Evolutionary conservation across 2,113 vertebrate genomes (phyloP).

Genomic region (Callithrix jacchus): DNA sequence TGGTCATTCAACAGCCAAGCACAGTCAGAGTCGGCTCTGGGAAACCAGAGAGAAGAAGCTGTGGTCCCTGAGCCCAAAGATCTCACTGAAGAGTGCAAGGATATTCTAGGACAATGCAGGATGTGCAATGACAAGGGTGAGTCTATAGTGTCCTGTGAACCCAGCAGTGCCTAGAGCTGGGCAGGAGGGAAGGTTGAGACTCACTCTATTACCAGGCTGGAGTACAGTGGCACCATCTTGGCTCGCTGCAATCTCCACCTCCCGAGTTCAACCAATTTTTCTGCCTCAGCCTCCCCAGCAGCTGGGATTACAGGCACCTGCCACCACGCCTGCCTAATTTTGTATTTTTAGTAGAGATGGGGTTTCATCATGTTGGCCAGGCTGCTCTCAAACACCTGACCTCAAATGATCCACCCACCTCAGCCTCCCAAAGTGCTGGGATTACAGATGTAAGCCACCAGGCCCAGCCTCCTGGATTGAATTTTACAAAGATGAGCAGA

Average conservation of each 20-base stretch:
- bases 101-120: rapidly evolving
- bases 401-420: too few species aligned
- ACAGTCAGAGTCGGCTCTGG: neutral
- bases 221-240: too few species aligned
- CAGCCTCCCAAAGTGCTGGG: too few species aligned
- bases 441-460: too few species aligned
- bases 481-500: neutral
- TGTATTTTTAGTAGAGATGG: too few species aligned
- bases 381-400: too few species aligned
- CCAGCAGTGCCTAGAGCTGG: neutral
- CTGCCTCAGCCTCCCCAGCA: too few species aligned
- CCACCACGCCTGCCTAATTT: too few species aligned
- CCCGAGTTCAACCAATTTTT: too few species aligned
- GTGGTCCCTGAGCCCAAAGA: neutral
- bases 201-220: neutral
- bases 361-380: too few species aligned
- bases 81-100: neutral
- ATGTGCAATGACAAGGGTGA: neutral
- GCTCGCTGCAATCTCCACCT: too few species aligned
- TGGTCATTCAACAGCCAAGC: neutral
- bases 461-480: neutral
- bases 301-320: too few species aligned
- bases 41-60: neutral
- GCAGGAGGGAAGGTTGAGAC: neutral
- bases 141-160: rapidly evolving